Evolutionary conservation across 2,113 vertebrate species (phyloP).

Genomic region (Heterotis niloticus): DNA sequence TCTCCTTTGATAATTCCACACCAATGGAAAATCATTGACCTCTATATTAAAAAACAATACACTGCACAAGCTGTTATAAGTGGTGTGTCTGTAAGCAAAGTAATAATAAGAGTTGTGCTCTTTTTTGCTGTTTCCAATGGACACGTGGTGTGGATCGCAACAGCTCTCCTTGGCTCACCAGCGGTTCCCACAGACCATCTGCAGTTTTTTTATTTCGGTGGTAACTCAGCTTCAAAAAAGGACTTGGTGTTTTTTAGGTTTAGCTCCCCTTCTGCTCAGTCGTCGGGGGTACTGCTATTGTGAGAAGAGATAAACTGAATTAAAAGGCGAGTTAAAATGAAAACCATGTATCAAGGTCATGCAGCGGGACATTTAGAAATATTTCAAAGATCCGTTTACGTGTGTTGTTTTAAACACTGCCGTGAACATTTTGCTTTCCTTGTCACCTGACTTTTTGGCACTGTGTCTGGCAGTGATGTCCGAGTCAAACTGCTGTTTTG

Average conservation of each 20-base stretch:
- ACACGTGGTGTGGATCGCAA: too few species aligned
- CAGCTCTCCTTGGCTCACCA: too few species aligned
- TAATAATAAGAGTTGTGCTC: background rate
- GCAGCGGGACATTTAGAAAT: background rate
- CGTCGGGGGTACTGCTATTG: background rate
- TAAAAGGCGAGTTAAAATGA: background rate
- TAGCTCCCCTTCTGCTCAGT: background rate
- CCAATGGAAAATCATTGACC: background rate
- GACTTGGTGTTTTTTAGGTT: background rate
- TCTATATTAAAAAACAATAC: background rate
- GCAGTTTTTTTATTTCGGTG: too few species aligned
- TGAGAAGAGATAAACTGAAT: background rate
- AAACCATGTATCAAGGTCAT: background rate
- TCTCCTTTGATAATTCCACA: background rate
- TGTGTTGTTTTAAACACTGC: constrained; percentile 2
- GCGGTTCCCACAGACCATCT: too few species aligned
- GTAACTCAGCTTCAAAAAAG: background rate
- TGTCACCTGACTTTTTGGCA: background rate
- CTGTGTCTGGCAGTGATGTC: background rate
- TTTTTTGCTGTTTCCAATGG: background rate
- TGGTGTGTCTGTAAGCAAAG: background rate
- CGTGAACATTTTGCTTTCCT: background rate
- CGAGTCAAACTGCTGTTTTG: background rate
- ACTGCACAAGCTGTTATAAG: background rate
- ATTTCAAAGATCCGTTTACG: too few species aligned